Base-by-base conservation (phyloP, 2,888 invertebrate species). In the Fabriciana adippe region DNA sequence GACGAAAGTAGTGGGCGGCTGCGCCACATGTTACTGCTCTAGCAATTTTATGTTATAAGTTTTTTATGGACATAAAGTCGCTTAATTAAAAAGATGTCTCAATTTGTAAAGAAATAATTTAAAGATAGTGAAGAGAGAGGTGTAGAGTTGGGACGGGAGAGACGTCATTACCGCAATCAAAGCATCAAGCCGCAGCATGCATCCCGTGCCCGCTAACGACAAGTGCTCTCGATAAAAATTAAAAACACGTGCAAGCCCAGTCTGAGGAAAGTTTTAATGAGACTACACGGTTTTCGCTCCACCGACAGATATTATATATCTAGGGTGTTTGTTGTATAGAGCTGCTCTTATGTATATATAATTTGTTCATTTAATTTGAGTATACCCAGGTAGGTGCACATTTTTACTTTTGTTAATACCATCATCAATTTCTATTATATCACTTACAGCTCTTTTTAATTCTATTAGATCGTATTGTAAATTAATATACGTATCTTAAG, bases 141-240 rank as follows among this genome's bases (percentile, higher is more conserved):
- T 87, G 88, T 85, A 83, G 82, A 78, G 82, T 72, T 78, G 74
- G 75, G 74, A 74, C 73, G 73, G 76, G 80, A 84, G 86, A 86
- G 89, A 90, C 88, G 86, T 92, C 92, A 92, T 92, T 92, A 92
- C 90, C 89, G 90, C 92, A 92, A 92, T 92, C 92, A 92, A 92
- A 92, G 91, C 88, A 80, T 84, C 81, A 82, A 83, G 83, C 87
- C 86, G 83, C 86, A 83, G 84, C 81, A 80, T 80, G 81, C 74
- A 73, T 74, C 75, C 73, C 74, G 71, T 75, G 76, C 74, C 79
- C 78, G 83, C 87, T 89, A 89, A 90, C 90, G 89, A 90, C 81
- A 87, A 92, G 92, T 81, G 89, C 91, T 92, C 92, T 92, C 92
- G 92, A 92, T 92, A 92, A 92, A 92, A 92, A 92, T 92, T 92